Evolutionary conservation across 2,888 invertebrate genomes (phyloP).

Genomic region (Antheraea assamensis): DNA sequence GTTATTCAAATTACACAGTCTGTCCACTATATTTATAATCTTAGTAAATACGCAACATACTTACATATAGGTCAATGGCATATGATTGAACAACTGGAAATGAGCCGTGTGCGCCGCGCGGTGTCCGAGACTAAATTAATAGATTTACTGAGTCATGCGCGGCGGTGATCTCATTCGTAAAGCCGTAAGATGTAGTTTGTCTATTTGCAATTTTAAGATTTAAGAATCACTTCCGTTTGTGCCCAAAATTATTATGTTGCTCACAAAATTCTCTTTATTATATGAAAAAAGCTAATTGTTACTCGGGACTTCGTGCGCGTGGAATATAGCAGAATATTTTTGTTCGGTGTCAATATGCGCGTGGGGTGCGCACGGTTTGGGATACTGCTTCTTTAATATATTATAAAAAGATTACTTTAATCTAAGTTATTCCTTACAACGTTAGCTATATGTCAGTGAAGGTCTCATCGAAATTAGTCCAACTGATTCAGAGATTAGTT

Average conservation of each 20-base stretch:
- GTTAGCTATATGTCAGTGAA: no score
- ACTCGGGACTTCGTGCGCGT: no score
- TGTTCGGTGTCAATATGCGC: no score
- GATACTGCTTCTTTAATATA: no score
- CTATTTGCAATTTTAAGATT: constrained; percentile 31
- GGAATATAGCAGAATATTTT: no score
- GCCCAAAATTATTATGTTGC: background rate
- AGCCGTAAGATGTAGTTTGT: constrained; percentile 25
- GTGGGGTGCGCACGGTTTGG: no score
- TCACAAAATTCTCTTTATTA: no score
- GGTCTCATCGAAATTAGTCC: no score
- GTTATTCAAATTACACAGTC: constrained; percentile 13
- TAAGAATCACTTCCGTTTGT: constrained; percentile 44
- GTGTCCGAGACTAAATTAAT: constrained; percentile 51
- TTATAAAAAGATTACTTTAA: no score
- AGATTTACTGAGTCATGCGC: constrained; percentile 57
- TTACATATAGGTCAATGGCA: constrained; percentile 65
- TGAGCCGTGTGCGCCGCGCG: constrained; percentile 37
- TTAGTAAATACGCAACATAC: constrained; percentile 18
- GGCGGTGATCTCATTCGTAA: constrained; percentile 58
- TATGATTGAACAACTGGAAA: constrained; percentile 49
- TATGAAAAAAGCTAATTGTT: no score
- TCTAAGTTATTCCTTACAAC: no score
- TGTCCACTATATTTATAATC: constrained; percentile 14
- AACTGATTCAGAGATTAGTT: no score